Conservation (phyloP, 2,888 invertebrate genomes). For the Sepioteuthis lessoniana region DNA sequence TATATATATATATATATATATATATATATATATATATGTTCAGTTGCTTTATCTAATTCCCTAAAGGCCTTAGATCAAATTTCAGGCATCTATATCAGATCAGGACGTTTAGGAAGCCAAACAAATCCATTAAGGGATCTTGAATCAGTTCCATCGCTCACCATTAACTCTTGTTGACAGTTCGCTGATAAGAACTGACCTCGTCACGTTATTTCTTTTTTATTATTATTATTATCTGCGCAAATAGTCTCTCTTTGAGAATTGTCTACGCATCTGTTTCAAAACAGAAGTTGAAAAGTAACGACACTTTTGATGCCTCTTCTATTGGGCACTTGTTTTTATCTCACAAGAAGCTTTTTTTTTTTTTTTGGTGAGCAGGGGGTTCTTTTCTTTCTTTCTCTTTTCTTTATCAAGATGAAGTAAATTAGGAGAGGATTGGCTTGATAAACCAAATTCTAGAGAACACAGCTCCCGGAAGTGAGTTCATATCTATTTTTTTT, state of each 20-base stretch:
- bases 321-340: not conserved
- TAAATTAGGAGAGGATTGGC: not conserved
- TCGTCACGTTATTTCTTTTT: not conserved
- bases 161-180: not conserved
- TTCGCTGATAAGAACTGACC: not conserved
- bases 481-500: not conserved
- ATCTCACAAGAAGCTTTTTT: not conserved
- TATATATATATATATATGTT: not conserved
- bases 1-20: too few species aligned
- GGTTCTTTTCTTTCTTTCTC: not conserved
- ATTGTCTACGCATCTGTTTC: not conserved
- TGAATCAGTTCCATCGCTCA: not conserved
- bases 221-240: not conserved
- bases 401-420: not conserved
- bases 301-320: not conserved
- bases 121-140: conserved; percentile 25
- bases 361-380: too few species aligned
- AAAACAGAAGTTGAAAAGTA: not conserved
- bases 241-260: not conserved
- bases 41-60: not conserved
- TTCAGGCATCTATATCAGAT: not conserved
- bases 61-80: not conserved
- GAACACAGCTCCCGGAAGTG: not conserved
- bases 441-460: not conserved
- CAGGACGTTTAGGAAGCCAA: not conserved